These are phyloP conservation scores for Hucho hucho DNA, from an alignment of 2,113 vertebrate species.

Conservation along the genomic window DNA sequence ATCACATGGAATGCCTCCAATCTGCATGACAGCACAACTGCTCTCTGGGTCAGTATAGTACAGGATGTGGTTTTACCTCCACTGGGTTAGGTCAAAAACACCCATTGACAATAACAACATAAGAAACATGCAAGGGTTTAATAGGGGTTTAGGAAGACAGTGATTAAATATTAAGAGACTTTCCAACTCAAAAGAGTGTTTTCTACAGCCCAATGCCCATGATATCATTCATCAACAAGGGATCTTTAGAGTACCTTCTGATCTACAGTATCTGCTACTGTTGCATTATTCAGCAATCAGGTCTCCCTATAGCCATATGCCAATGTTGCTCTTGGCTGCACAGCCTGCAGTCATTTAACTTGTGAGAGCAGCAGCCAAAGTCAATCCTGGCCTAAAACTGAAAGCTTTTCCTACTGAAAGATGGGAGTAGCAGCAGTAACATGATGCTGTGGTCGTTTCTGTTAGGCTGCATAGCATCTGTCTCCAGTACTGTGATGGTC, in stretches of 20 bases:
- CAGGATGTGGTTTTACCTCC: no score
- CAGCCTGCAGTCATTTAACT: conserved; percentile 57
- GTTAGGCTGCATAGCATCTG: no score
- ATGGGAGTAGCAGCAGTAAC: not conserved
- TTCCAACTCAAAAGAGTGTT: not conserved
- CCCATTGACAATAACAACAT: no score
- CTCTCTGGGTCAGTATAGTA: not conserved
- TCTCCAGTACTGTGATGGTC: not conserved
- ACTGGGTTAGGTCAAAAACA: no score
- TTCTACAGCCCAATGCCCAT: not conserved
- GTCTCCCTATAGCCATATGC: conserved; percentile 59
- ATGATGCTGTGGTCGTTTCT: not conserved
- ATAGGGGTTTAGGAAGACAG: no score
- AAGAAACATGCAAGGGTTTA: no score
- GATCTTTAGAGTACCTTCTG: not conserved
- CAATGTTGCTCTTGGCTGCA: conserved; percentile 68
- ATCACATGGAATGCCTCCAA: not conserved
- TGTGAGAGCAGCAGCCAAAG: conserved; percentile 69
- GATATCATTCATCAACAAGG: conserved; percentile 4
- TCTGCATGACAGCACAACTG: not conserved
- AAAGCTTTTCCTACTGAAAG: conserved; percentile 48
- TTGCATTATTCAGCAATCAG: conserved; percentile 62
- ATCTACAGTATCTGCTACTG: conserved; percentile 37
- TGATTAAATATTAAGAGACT: not conserved
- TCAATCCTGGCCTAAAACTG: conserved; percentile 59